Evolutionary conservation across 2,113 vertebrate species (phyloP).

Genomic region (Pandion haliaetus): DNA sequence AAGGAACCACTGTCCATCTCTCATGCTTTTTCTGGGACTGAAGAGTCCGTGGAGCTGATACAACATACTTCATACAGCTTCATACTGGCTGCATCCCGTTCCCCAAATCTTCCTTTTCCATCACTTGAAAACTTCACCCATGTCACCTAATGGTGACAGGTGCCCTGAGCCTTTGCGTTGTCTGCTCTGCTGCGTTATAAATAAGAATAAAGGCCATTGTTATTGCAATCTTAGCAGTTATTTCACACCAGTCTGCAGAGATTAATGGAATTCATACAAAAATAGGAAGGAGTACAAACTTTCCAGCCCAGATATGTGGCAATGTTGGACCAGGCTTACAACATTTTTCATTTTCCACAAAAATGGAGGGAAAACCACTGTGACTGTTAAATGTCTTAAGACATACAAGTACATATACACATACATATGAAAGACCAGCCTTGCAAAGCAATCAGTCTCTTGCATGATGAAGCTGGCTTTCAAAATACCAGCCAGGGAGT

Average conservation of each 20-base stretch:
- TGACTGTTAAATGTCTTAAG: slow-evolving; percentile 46
- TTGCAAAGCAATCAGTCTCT: slow-evolving; percentile 45
- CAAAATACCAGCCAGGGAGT: slow-evolving; percentile 11
- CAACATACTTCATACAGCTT: neutral
- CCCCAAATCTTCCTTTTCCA: neutral
- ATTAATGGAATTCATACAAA: neutral
- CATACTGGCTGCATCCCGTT: neutral
- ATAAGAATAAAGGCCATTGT: neutral
- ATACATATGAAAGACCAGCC: neutral
- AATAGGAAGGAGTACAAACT: neutral
- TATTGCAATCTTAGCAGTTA: neutral
- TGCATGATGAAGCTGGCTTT: slow-evolving; percentile 32
- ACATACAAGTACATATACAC: neutral
- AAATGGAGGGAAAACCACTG: neutral
- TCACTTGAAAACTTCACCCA: neutral
- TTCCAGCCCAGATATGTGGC: neutral
- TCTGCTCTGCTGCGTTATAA: neutral
- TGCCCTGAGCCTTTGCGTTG: neutral
- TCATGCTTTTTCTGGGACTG: neutral
- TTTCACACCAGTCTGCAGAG: neutral
- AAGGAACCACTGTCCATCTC: neutral
- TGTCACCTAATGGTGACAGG: neutral
- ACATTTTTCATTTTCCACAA: neutral
- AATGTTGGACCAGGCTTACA: neutral
- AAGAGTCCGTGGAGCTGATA: rapidly evolving